Conservation (phyloP, 2,888 invertebrate genomes). For the Platycheirus albimanus region DNA sequence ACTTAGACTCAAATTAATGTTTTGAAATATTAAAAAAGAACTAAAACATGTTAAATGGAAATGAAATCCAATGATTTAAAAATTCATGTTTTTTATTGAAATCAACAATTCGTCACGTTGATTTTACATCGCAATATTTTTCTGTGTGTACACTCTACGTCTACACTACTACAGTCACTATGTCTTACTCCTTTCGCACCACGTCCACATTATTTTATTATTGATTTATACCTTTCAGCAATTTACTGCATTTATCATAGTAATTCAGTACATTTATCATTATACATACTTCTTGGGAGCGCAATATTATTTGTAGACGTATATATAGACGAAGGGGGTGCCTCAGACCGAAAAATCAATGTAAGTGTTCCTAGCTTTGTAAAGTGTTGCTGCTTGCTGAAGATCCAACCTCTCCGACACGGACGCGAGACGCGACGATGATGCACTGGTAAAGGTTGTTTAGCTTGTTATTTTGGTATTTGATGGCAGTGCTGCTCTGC, state of each 20-base stretch:
- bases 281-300: constrained; percentile 72
- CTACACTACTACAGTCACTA: constrained; percentile 69
- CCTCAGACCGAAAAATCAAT: constrained; percentile 51
- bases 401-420: constrained; percentile 29
- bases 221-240: constrained; percentile 83
- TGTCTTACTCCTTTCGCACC: constrained; percentile 69
- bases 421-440: too few relatives aligned
- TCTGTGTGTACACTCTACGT: too few relatives aligned
- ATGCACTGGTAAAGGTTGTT: constrained; percentile 53
- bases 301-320: constrained; percentile 13
- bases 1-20: too few relatives aligned
- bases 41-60: too few relatives aligned
- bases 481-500: too few relatives aligned
- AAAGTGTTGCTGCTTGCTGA: constrained; percentile 5
- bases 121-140: too few relatives aligned
- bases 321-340: not conserved
- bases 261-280: constrained; percentile 83
- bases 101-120: too few relatives aligned
- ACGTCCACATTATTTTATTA: constrained; percentile 78
- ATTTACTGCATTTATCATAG: constrained; percentile 83
- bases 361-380: constrained; percentile 18
- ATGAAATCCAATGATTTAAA: too few relatives aligned
- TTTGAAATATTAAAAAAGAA: too few relatives aligned
- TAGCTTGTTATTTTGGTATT: constrained; percentile 61
- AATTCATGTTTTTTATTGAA: too few relatives aligned